Conservation (phyloP, 2,113 vertebrate genomes). For the Microtus montanus region DNA sequence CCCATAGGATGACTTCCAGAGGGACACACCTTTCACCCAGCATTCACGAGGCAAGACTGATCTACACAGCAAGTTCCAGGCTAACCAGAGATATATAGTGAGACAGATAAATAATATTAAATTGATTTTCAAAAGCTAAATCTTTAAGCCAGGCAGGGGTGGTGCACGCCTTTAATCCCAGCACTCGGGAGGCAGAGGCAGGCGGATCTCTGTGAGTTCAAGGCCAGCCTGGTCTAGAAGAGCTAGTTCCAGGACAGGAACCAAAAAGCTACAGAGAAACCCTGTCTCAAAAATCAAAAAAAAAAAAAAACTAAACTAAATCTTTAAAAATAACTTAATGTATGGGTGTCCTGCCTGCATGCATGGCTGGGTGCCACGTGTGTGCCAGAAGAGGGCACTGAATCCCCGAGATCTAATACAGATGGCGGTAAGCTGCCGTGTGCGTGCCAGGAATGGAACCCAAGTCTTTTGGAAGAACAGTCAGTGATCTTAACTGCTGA, state of each 20-base stretch:
- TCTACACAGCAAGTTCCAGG: neutral
- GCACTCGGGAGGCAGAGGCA: too few relatives aligned
- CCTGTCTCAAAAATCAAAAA: too few relatives aligned
- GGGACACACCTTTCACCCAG: neutral
- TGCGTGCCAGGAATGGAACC: neutral
- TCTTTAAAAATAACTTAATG: neutral
- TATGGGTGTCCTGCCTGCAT: neutral
- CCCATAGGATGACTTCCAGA: neutral
- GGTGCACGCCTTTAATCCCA: too few relatives aligned
- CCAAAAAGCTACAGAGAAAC: too few relatives aligned
- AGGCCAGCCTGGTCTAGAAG: too few relatives aligned
- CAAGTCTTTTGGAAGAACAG: neutral
- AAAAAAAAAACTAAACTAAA: neutral
- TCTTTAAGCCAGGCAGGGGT: neutral
- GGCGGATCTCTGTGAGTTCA: too few relatives aligned
- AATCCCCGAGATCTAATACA: neutral
- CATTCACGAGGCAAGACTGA: neutral
- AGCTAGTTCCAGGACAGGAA: too few relatives aligned
- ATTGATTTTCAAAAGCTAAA: constrained; percentile 24
- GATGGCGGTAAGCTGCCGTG: neutral
- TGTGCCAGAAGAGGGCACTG: neutral
- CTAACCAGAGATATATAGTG: neutral
- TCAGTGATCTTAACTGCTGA: neutral
- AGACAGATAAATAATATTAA: neutral
- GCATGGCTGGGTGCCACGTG: neutral